phyloP scores from a whole-genome alignment of 2,797 vertebrate species.

The Enteromius anoplus region DNA sequence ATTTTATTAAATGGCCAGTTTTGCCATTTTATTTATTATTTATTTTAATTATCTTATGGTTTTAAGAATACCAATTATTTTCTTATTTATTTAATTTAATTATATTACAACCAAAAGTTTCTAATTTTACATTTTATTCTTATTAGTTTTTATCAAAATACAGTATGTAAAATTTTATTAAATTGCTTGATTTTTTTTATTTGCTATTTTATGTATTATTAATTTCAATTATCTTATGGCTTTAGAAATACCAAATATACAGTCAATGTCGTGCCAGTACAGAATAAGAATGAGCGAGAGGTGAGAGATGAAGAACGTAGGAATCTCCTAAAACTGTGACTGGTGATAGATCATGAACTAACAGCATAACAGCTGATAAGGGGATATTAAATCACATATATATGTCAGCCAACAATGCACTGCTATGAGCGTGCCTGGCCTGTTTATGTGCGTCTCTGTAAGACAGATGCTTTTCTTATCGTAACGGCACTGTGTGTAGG shows the following conservation, averaged over 20 bases:
- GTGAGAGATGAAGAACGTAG: neutral
- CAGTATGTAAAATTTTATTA: neutral
- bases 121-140: neutral
- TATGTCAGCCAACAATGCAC: conserved; percentile 14
- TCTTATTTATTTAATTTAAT: neutral
- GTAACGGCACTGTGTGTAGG: conserved; percentile 33
- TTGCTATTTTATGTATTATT: neutral
- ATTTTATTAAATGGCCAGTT: neutral
- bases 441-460: conserved; percentile 47
- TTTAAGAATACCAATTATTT: neutral
- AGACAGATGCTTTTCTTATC: conserved; percentile 17
- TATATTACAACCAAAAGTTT: neutral
- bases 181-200: neutral
- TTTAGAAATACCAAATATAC: neutral
- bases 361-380: conserved; percentile 1
- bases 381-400: conserved; percentile 4
- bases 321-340: neutral
- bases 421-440: neutral
- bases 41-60: neutral
- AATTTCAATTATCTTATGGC: neutral
- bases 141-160: neutral
- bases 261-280: neutral
- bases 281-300: neutral
- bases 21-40: neutral
- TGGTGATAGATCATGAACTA: neutral